Conservation (phyloP, 2,797 vertebrate genomes). For the Phaenicophaeus curvirostris region DNA sequence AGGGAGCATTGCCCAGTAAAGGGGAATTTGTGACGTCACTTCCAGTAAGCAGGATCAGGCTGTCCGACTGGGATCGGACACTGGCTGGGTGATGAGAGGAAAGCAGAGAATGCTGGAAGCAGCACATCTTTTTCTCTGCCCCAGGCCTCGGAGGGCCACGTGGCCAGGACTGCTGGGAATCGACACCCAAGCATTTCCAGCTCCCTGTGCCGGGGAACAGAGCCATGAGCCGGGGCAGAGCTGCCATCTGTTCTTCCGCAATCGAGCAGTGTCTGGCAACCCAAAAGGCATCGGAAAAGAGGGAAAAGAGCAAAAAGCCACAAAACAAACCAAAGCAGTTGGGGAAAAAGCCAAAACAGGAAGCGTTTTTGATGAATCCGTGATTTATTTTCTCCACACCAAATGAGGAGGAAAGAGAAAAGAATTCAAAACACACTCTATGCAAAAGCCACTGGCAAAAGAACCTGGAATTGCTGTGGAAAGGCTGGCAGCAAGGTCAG, state of each 20-base stretch:
- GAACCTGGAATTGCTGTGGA: background rate
- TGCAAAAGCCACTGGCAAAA: background rate
- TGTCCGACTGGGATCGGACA: rapidly evolving
- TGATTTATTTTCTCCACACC: background rate
- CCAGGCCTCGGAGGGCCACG: background rate
- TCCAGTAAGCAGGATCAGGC: background rate
- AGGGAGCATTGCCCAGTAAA: background rate
- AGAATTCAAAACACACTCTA: background rate
- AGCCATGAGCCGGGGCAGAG: rapidly evolving
- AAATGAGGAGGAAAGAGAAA: background rate
- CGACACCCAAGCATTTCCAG: background rate
- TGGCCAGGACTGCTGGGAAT: background rate
- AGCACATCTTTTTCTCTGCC: background rate
- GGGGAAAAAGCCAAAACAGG: background rate
- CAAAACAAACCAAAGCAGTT: background rate
- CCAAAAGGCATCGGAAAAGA: background rate
- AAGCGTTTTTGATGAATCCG: background rate
- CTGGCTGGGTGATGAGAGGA: background rate
- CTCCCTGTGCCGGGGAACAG: background rate
- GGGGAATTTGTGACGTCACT: background rate
- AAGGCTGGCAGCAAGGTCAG: background rate
- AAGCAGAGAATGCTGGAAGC: background rate
- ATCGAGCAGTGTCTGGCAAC: background rate
- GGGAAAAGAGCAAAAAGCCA: background rate
- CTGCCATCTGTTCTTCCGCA: background rate